phyloP scores from a whole-genome alignment of 2,888 invertebrate species.

The Antheraea yamamai region DNA sequence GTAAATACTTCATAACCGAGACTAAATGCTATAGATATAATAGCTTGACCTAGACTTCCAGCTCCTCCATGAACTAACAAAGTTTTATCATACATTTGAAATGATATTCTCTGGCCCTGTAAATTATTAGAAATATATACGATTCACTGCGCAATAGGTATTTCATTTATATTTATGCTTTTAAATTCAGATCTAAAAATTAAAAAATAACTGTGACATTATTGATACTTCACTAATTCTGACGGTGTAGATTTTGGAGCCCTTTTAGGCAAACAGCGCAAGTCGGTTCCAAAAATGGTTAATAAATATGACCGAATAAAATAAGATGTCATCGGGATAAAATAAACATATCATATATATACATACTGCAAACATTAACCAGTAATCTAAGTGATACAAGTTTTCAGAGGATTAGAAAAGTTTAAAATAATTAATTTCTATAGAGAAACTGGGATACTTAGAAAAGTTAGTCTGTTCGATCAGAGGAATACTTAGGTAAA shows the following conservation, averaged over 20 bases:
- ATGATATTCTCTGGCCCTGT: neutral
- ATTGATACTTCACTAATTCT: too few relatives aligned
- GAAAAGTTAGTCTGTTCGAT: neutral
- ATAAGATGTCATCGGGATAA: neutral
- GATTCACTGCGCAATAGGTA: neutral
- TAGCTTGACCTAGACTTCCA: conserved; percentile 65
- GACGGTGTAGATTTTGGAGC: too few relatives aligned
- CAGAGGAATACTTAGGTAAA: neutral
- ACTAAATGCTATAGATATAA: conserved; percentile 54
- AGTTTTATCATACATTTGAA: neutral
- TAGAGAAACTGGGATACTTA: neutral
- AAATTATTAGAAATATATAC: neutral
- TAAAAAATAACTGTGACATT: neutral
- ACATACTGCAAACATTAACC: too few relatives aligned
- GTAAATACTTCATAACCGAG: conserved; percentile 55
- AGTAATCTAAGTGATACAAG: too few relatives aligned
- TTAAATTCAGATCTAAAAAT: neutral
- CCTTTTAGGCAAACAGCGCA: too few relatives aligned
- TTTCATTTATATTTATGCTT: neutral
- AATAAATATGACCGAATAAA: neutral
- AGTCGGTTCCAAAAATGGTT: too few relatives aligned
- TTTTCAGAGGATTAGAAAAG: neutral
- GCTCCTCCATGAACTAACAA: conserved; percentile 42
- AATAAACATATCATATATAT: neutral
- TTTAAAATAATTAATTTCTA: too few relatives aligned